Conservation (phyloP, 2,113 vertebrate species). For the Promerops cafer region DNA sequence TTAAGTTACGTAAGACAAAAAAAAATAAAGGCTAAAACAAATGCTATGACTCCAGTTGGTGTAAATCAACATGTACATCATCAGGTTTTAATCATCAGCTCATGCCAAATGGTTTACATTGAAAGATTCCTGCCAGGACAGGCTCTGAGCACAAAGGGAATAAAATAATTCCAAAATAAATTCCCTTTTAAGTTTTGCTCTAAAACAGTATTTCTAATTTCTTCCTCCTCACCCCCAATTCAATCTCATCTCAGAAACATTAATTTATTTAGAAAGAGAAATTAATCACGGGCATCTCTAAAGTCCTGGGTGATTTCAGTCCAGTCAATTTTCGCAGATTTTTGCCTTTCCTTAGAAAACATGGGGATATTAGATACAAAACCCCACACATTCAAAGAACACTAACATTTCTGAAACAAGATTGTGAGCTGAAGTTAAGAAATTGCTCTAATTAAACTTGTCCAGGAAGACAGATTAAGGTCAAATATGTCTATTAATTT, state of each 20-base stretch:
- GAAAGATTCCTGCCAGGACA: background rate
- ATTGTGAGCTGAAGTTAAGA: background rate
- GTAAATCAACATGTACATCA: background rate
- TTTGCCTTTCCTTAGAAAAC: background rate
- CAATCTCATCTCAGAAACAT: background rate
- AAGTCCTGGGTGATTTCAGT: background rate
- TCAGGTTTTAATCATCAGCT: background rate
- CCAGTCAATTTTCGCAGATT: background rate
- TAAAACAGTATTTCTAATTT: background rate
- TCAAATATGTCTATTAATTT: conserved; percentile 56
- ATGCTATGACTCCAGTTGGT: background rate
- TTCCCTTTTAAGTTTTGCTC: background rate
- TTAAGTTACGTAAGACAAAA: background rate
- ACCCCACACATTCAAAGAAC: background rate
- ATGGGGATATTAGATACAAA: background rate
- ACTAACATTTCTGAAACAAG: conserved; percentile 25
- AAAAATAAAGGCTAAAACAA: background rate
- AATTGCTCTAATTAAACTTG: conserved; percentile 62
- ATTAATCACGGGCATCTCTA: background rate
- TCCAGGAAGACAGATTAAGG: conserved; percentile 57
- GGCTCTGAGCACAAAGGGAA: background rate
- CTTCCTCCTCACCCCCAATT: background rate
- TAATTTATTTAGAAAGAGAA: background rate
- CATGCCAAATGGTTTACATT: background rate
- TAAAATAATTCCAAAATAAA: background rate